Evolutionary conservation across 2,797 vertebrate genomes (phyloP), one percentile per base, ranked within the genome.

Genomic region (Liasis olivaceus): DNA sequence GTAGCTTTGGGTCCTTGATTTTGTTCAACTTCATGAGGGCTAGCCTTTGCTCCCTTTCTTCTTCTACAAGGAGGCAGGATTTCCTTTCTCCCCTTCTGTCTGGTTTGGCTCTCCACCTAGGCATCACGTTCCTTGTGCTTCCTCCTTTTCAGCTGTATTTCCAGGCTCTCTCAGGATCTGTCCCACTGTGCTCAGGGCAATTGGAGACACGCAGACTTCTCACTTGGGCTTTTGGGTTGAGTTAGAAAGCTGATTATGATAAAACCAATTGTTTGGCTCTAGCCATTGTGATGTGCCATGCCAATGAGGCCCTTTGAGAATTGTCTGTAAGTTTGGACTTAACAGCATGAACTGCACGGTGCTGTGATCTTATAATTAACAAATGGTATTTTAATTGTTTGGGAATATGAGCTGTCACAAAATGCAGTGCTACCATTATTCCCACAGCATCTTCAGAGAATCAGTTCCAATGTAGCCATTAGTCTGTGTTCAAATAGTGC

Each of bases 371-470:
- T 15, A 81, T 54, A 92, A 88, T 88, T 88, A 92, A 63, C 66
- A 87, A 92, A 88, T 77, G 69, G 69, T 24, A 5, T 31, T 92
- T 84, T 92, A 84, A 92, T 92, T 92, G 59, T 81, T 47, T 66
- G 47, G 26, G 26, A 62, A 28, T 47, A 54, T 47, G 60, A 87
- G 69, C 28, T 54, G 36, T 84, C 54, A 56, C 28, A 54, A 81
- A 87, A 91, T 56, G 4, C 54, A 91, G 87, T 59, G 58, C 51
- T 54, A 20, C 6, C 63, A 28, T 64, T 51, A 58, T 64, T 91
- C 58, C 15, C 63, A 59, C 24, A 2, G 24, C 2, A 59, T 59
- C 90, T n/a, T 87, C 2, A 58, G 31, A 51, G 84, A 69, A 22
- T 13, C 84, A 28, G 2, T 59, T 58, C 59, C 59, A 59, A 42